phyloP scores from a whole-genome alignment of 2,113 vertebrate genomes.

The Osmerus mordax region DNA sequence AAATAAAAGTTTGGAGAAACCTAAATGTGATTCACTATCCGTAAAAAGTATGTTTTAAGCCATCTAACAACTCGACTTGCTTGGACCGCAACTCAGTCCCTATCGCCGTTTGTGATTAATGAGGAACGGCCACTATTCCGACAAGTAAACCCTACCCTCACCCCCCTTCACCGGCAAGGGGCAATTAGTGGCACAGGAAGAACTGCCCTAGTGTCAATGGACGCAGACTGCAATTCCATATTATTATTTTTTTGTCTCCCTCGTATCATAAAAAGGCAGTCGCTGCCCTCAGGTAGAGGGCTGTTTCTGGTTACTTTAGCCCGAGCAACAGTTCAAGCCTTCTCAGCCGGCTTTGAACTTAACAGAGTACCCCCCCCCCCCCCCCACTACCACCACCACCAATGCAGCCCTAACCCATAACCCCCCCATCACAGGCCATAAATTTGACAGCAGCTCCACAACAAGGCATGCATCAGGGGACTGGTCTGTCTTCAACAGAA shows the following conservation, averaged over 20 bases:
- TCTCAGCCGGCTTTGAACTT: constrained; percentile 82
- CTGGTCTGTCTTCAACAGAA: constrained; percentile 51
- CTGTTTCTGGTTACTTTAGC: constrained; percentile 76
- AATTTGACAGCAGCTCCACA: constrained; percentile 88
- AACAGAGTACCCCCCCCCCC: constrained; percentile 70
- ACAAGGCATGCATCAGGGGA: constrained; percentile 84
- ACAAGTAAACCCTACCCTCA: too few relatives aligned
- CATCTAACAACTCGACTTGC: too few relatives aligned
- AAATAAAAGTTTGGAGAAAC: too few relatives aligned
- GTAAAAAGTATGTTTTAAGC: too few relatives aligned
- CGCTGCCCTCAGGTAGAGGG: not conserved
- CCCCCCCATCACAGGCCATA: constrained; percentile 86
- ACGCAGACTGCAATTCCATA: not conserved
- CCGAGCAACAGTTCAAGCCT: constrained; percentile 74
- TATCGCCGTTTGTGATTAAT: too few relatives aligned
- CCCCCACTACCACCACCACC: too few relatives aligned
- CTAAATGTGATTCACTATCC: too few relatives aligned
- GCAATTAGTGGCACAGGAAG: not conserved
- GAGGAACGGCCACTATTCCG: too few relatives aligned
- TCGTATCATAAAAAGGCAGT: constrained; percentile 1
- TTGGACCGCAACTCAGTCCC: too few relatives aligned
- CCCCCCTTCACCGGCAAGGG: too few relatives aligned
- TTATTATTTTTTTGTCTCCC: not conserved
- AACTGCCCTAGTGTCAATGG: not conserved
- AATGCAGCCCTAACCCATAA: constrained; percentile 78